Evolutionary conservation across 2,888 invertebrate species (phyloP).

Genomic region (Acholoe squamosa): DNA sequence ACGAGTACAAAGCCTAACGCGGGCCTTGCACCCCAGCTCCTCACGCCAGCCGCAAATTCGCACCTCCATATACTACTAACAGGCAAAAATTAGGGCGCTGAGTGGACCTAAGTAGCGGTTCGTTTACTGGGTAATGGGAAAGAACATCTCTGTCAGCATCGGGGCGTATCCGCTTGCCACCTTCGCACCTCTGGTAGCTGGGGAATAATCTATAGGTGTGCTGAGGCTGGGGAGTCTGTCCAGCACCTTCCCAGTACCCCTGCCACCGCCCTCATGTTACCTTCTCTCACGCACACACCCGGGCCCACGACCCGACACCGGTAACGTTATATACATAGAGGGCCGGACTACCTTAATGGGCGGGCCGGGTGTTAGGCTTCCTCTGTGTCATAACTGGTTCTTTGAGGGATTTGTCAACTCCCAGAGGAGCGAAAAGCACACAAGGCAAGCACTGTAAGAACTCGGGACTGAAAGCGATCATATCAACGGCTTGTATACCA

Average conservation of each 20-base stretch:
- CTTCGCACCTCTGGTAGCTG: conserved; percentile 6
- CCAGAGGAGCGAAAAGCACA: not conserved
- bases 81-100: not conserved
- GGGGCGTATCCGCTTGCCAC: not conserved
- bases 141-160: not conserved
- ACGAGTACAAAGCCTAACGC: not conserved
- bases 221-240: no score
- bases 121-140: not conserved
- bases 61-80: conserved; percentile 8
- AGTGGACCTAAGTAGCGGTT: not conserved
- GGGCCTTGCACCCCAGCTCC: no score
- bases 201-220: conserved; percentile 11
- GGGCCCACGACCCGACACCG: not conserved
- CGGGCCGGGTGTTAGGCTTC: not conserved
- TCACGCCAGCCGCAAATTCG: not conserved
- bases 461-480: no score
- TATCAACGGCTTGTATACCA: not conserved
- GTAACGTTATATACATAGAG: not conserved
- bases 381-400: conserved; percentile 13
- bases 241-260: no score
- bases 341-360: not conserved
- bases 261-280: no score
- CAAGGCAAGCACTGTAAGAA: no score
- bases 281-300: no score
- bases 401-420: conserved; percentile 13